Conservation (phyloP, 2,113 vertebrate species). For the Cavia porcellus region DNA sequence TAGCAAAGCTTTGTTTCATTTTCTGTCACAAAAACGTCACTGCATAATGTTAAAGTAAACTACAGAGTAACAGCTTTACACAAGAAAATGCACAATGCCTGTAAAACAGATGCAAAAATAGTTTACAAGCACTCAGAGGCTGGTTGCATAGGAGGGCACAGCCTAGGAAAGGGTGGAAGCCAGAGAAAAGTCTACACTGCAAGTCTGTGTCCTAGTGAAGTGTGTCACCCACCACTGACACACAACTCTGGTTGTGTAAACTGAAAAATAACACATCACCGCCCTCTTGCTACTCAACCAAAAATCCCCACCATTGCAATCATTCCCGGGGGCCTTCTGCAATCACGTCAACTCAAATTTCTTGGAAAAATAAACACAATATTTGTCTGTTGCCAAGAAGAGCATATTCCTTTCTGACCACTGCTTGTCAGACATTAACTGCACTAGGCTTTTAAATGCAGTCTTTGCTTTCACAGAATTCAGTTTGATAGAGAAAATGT, state of each 20-base stretch:
- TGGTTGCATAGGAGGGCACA: neutral
- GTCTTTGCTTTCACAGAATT: constrained; percentile 50
- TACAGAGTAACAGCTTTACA: constrained; percentile 64
- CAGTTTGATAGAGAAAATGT: constrained; percentile 53
- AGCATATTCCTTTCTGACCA: constrained; percentile 51
- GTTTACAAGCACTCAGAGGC: neutral
- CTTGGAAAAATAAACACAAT: constrained; percentile 59
- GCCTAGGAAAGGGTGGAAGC: neutral
- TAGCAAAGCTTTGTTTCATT: constrained; percentile 51
- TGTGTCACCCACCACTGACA: neutral
- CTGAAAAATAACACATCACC: constrained; percentile 34
- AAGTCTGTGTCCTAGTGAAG: constrained; percentile 47
- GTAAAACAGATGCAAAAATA: constrained; percentile 62
- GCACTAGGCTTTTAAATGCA: neutral
- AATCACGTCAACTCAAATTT: constrained; percentile 50
- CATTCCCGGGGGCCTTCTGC: constrained; percentile 27
- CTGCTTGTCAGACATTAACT: constrained; percentile 41
- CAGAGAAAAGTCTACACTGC: neutral
- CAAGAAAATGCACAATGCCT: constrained; percentile 61
- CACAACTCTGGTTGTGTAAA: neutral
- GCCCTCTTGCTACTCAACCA: neutral
- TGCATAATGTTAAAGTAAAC: constrained; percentile 67
- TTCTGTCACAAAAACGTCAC: neutral
- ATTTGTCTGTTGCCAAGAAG: constrained; percentile 42
- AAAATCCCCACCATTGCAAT: neutral